Base-by-base conservation (phyloP, 2,113 vertebrate species). In the Poeciliopsis prolifica region DNA sequence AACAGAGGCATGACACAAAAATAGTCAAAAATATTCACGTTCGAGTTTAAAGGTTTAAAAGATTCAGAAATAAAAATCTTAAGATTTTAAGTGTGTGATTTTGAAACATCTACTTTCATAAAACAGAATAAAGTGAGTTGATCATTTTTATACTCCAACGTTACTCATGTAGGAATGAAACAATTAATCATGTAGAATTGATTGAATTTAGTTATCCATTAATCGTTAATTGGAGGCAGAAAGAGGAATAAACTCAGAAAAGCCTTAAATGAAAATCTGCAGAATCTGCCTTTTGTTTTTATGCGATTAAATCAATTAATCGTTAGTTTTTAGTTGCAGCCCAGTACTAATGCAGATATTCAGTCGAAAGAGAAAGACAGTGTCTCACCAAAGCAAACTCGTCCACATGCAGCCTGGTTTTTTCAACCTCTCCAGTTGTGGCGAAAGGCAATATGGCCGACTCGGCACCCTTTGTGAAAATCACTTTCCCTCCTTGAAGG, bases 391-490 rank as follows among this genome's bases (percentile, higher is more conserved):
- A 91, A 75, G 98, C 98, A 92, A 99, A 98, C 86, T 99, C 97
- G 88, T 99, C 97, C 61, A 99, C 97, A 1, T 99, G 98, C 68
- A 97, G 65, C 88, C 96, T 95, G 1, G 97, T 99, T 93, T 97
- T 98, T 71, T 98, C 96, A 79, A 99, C 94, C 92, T 98, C 97
- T 68, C 98, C 98, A 62, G 93, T 94, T 79, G 92, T 95, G 65
- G 94, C 84, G 26, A 95, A 94, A 69, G 98, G 97, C 77, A 99
- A 95, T 89, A 99, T 90, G 68, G 97, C 95, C 8, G 97, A 99
- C 86, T 99, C 98, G 2, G 98, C 98, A 75, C 98, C 98, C 92
- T 99, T 99, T 73, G 96, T 97, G 91, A 99, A 98, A 86, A 99
- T 90, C 72, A 99, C 83, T 70, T 94, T 95, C 65, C 95, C 96